Base-by-base conservation (phyloP, 2,113 vertebrate genomes). In the Cyphomyrus discorhynchus region DNA sequence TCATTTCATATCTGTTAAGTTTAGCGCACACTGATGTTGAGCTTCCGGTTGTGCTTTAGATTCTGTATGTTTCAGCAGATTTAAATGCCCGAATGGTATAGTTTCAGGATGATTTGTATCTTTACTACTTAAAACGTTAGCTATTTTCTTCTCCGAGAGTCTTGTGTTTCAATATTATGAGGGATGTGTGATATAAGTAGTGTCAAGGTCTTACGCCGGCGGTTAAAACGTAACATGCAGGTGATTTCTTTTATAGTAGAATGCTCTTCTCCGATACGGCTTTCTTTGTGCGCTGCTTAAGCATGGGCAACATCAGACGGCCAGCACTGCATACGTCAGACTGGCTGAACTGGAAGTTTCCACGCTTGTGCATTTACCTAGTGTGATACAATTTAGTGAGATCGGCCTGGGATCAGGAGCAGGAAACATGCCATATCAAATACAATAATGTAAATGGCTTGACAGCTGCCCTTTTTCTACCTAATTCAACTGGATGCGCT, bases 291-390 rank as follows among this genome's bases (percentile, higher is more conserved):
- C 74, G 35, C 19, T 5, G 87, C 21, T 77, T 17, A 50, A 77
- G 88, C 66, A 77, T 49, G n/a, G 39, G 77, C 77, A 45, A 58
- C 88, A 83, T 77, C 27, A 24, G 27, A 45, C 35, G 88, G 47
- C 10, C 49, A 10, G 50, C 24, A 17, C 31, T n/a, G 84, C 83
- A n/a, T 21, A 74, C 83, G 89, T 87, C 83, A 90, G 56, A 50
- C 42, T 31, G 52, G 10, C 6, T 62, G 53, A 24, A 80, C 89
- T 90, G 56, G 89, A 87, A 90, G 27, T 90, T 80, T 90, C 62
- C 31, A 77, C 35, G 85, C 19, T 42, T 47, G 8, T 70, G 52
- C 39, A 7, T 49, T 89, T 89, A 15, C 13, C 11, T 35, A 49
- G 50, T 15, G 49, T 39, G 35, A 80, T 42, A 39, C 31, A 39